Evolutionary conservation across 2,797 vertebrate genomes (phyloP).

Genomic region (Scolopax rusticola): DNA sequence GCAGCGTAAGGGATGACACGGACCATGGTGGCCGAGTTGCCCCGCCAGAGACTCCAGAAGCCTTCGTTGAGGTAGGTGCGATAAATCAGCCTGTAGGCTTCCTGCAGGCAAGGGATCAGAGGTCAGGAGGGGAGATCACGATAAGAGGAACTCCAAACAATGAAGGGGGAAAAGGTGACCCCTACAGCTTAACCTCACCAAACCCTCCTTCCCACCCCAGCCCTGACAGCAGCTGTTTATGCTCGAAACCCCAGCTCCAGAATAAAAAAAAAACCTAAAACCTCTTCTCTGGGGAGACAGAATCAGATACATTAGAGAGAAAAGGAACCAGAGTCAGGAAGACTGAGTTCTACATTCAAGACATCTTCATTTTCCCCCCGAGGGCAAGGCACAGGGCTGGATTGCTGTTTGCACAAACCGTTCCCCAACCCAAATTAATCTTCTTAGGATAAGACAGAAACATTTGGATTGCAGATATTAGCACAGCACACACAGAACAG

Average conservation of each 20-base stretch:
- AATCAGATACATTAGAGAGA: background rate
- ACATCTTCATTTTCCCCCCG: background rate
- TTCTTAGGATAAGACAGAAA: background rate
- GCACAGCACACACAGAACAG: background rate
- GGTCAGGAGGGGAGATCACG: background rate
- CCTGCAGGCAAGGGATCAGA: slow-evolving; percentile 75
- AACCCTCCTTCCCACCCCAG: background rate
- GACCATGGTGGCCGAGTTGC: slow-evolving; percentile 98
- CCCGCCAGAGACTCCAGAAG: slow-evolving; percentile 95
- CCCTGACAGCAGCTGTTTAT: background rate
- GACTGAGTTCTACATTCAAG: background rate
- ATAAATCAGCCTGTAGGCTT: slow-evolving; percentile 94
- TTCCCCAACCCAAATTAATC: background rate
- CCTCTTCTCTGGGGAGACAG: background rate
- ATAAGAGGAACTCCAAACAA: background rate
- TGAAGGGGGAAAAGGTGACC: background rate
- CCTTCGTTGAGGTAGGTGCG: slow-evolving; percentile 93
- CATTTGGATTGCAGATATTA: background rate
- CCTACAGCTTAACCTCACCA: background rate
- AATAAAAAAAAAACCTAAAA: background rate
- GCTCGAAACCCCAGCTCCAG: background rate
- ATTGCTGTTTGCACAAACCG: background rate
- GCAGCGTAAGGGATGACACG: slow-evolving; percentile 95
- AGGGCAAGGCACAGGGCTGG: background rate
- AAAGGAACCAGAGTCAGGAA: background rate